Evolutionary conservation across 2,113 vertebrate species (phyloP).

Genomic region (Cyanoramphus novaezelandiae): DNA sequence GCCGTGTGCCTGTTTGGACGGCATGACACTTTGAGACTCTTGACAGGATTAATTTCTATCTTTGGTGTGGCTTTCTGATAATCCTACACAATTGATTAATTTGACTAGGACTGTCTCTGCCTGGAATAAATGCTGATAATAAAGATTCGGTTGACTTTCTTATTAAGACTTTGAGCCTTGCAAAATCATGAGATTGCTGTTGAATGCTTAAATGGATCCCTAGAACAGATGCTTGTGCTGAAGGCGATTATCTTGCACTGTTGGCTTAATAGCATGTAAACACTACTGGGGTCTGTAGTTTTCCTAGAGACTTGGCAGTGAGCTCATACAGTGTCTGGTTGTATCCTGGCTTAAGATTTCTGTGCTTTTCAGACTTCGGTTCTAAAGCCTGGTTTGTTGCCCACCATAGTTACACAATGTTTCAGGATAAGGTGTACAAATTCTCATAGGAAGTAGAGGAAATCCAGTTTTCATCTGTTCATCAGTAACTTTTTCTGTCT

Average conservation of each 20-base stretch:
- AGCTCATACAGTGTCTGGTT: background rate
- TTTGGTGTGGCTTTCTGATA: conserved; percentile 12
- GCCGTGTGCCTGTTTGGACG: background rate
- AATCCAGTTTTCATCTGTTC: conserved; percentile 14
- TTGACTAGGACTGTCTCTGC: background rate
- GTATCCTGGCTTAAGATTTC: conserved; percentile 1
- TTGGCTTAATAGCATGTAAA: conserved; percentile 15
- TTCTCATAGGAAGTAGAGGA: background rate
- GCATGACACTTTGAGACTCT: background rate
- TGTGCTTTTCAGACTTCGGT: background rate
- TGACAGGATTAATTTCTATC: background rate
- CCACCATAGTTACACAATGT: background rate
- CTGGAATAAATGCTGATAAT: background rate
- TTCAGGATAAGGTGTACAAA: background rate
- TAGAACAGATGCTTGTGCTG: conserved; percentile 39
- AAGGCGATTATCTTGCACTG: background rate
- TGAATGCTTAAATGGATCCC: conserved; percentile 1
- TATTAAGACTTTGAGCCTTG: conserved; percentile 23
- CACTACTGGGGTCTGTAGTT: background rate
- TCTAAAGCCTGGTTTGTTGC: background rate
- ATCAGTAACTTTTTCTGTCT: conserved; percentile 11
- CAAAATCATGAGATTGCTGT: conserved; percentile 15
- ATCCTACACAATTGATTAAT: conserved; percentile 4
- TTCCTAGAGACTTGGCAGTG: conserved; percentile 29
- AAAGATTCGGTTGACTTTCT: conserved; percentile 26